Conservation (phyloP, 2,888 invertebrate species). For the Ommatoiulus sabulosus region DNA sequence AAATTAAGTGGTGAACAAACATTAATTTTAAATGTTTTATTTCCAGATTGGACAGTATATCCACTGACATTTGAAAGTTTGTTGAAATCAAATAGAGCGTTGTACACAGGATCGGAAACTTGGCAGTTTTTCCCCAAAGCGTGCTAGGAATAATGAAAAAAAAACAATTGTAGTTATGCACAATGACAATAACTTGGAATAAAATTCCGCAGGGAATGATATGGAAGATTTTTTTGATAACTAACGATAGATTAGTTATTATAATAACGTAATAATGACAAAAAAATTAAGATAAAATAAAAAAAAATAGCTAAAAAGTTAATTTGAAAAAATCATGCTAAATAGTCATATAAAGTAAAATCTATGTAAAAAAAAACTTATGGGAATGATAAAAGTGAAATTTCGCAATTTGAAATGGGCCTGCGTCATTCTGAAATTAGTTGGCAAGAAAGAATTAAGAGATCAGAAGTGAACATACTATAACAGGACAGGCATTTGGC, state of each 20-base stretch:
- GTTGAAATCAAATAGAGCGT: constrained; percentile 54
- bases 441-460: background rate
- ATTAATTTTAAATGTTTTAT: constrained; percentile 50
- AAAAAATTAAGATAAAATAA: background rate
- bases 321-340: no score
- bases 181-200: no score
- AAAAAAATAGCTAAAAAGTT: no score
- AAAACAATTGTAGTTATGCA: no score
- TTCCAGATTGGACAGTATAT: background rate
- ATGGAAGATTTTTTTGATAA: no score
- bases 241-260: no score
- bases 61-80: constrained; percentile 53
- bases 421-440: no score
- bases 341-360: no score
- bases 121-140: constrained; percentile 52
- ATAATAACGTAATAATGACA: no score
- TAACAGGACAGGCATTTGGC: constrained; percentile 56
- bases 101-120: constrained; percentile 55
- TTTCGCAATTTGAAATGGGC: no score
- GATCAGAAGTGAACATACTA: background rate
- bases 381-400: no score
- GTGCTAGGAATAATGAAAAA: constrained; percentile 47
- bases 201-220: background rate
- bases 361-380: no score
- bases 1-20: constrained; percentile 50